Conservation (phyloP, 1,140 invertebrate species). For the Prorops nasuta region DNA sequence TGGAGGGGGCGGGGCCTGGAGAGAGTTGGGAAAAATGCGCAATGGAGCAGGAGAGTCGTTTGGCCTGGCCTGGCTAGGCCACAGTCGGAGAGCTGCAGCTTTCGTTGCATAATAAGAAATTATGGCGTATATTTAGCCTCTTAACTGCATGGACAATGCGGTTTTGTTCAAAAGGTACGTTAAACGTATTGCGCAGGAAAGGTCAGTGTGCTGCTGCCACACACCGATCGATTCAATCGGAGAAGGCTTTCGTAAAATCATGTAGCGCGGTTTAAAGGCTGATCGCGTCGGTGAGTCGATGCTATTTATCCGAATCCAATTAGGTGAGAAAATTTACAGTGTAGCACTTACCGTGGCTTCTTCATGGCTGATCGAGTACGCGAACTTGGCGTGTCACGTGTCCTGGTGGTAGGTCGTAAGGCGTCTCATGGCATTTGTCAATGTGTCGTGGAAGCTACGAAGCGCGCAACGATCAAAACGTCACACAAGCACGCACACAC, state of each 20-base stretch:
- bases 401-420: constrained; percentile 25
- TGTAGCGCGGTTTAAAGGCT: neutral
- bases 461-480: too few relatives aligned
- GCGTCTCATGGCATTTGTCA: constrained; percentile 32
- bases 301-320: neutral
- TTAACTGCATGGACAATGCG: too few relatives aligned
- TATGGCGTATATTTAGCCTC: too few relatives aligned
- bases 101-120: too few relatives aligned
- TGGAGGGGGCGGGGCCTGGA: too few relatives aligned
- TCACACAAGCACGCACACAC: too few relatives aligned
- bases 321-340: neutral
- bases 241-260: neutral
- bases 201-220: too few relatives aligned
- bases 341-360: constrained; percentile 43
- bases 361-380: constrained; percentile 39
- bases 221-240: too few relatives aligned
- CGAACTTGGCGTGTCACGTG: constrained; percentile 43
- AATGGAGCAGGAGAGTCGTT: neutral
- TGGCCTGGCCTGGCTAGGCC: too few relatives aligned
- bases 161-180: too few relatives aligned
- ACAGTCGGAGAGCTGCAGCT: too few relatives aligned
- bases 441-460: too few relatives aligned
- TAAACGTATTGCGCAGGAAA: neutral
- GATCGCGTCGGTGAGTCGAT: neutral
- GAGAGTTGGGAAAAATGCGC: neutral